These are phyloP conservation scores for Crotalus helleri DNA, from an alignment of 2,113 vertebrate species.

Conservation along the genomic window DNA sequence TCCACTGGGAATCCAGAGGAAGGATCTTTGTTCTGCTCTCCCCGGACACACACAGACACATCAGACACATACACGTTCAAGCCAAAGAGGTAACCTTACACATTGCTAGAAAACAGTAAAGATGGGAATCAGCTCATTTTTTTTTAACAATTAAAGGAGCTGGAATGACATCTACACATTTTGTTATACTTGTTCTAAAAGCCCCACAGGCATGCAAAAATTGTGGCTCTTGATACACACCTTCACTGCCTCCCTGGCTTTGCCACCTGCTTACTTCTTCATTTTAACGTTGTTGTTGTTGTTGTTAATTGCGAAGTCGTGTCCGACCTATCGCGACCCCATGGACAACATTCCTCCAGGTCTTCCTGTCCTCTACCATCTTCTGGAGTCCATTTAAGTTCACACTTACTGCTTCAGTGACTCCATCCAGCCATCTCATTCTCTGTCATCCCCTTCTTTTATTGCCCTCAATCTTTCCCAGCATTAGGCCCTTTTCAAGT, in stretches of 20 bases:
- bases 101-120: background rate
- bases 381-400: no score
- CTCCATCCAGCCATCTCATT: no score
- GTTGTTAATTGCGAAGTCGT: no score
- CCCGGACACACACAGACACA: no score
- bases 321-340: no score
- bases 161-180: background rate
- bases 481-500: no score
- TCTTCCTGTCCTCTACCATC: no score
- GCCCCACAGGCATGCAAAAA: background rate
- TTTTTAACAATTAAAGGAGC: background rate
- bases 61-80: no score
- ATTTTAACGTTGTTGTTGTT: background rate
- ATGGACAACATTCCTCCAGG: no score
- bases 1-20: background rate
- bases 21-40: background rate
- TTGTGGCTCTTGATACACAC: background rate
- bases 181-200: background rate
- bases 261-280: background rate
- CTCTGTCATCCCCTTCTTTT: no score
- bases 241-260: background rate
- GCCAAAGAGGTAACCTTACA: background rate
- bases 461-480: no score
- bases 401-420: no score
- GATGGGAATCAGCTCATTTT: background rate